Evolutionary conservation across 2,113 vertebrate species (phyloP).

Genomic region (Cygnus atratus): DNA sequence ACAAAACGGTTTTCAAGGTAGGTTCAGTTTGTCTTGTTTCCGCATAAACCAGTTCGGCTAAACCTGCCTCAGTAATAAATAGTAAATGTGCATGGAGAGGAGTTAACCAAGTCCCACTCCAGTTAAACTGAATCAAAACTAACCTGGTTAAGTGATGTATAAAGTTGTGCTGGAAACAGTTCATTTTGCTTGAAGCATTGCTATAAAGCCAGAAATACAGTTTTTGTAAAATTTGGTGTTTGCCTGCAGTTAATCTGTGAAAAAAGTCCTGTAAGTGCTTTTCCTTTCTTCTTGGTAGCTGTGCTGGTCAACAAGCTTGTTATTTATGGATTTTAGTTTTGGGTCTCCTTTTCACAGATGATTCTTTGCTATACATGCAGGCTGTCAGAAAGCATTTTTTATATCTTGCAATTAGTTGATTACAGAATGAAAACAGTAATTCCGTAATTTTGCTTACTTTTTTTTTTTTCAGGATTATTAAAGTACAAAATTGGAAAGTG

Average conservation of each 20-base stretch:
- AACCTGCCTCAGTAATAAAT: neutral
- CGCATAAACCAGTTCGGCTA: neutral
- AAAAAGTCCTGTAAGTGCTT: neutral
- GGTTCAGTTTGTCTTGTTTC: neutral
- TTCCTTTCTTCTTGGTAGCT: neutral
- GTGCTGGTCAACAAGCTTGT: neutral
- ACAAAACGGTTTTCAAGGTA: neutral
- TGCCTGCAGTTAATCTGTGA: neutral
- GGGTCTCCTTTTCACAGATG: neutral
- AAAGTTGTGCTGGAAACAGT: neutral
- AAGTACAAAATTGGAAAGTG: neutral
- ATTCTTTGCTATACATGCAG: neutral
- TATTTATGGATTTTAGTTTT: neutral
- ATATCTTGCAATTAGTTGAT: neutral
- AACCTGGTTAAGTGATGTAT: neutral
- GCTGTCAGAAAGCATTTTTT: neutral
- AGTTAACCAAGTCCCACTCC: neutral
- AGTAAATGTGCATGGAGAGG: neutral
- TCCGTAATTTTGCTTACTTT: neutral
- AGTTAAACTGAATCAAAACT: neutral
- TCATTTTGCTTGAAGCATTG: neutral
- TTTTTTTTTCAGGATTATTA: neutral
- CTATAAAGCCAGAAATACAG: neutral
- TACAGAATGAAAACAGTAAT: neutral
- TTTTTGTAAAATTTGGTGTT: neutral